Evolutionary conservation across 2,797 vertebrate genomes (phyloP).

Genomic region (Amblyopsis hoosieri): DNA sequence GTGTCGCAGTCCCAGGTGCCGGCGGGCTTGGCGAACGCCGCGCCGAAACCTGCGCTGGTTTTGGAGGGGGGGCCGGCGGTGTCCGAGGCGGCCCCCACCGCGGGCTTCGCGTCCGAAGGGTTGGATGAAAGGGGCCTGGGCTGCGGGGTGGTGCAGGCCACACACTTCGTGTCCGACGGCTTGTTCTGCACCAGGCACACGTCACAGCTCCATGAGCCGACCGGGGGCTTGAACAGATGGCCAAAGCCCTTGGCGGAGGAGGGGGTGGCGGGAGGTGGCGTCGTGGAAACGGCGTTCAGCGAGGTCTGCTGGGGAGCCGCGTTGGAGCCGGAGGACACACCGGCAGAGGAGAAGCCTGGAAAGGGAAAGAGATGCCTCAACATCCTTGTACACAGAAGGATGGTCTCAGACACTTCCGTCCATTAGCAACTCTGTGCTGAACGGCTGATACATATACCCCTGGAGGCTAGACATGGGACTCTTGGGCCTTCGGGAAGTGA

Average conservation of each 20-base stretch:
- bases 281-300: conserved; percentile 33
- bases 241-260: conserved; percentile 71
- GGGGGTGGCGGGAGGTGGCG: conserved; percentile 60
- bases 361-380: background rate
- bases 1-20: conserved; percentile 96
- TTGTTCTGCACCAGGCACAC: conserved; percentile 83
- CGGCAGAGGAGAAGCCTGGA: conserved; percentile 71
- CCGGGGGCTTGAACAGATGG: conserved; percentile 76
- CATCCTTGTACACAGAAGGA: no score
- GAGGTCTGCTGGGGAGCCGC: conserved; percentile 41
- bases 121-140: conserved; percentile 60
- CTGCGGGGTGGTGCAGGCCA: conserved; percentile 80
- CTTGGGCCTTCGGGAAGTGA: no score
- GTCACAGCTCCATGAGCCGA: conserved; percentile 83
- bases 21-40: conserved; percentile 79
- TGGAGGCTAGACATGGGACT: no score
- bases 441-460: no score
- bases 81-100: conserved; percentile 29
- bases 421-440: no score
- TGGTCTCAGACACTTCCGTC: no score
- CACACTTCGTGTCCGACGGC: conserved; percentile 80
- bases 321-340: conserved; percentile 42
- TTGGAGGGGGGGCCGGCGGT: conserved; percentile 38
- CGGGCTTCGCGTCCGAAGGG: conserved; percentile 71
- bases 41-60: conserved; percentile 47